phyloP scores from a whole-genome alignment of 2,113 vertebrate genomes.

The Cyanoderma ruficeps region DNA sequence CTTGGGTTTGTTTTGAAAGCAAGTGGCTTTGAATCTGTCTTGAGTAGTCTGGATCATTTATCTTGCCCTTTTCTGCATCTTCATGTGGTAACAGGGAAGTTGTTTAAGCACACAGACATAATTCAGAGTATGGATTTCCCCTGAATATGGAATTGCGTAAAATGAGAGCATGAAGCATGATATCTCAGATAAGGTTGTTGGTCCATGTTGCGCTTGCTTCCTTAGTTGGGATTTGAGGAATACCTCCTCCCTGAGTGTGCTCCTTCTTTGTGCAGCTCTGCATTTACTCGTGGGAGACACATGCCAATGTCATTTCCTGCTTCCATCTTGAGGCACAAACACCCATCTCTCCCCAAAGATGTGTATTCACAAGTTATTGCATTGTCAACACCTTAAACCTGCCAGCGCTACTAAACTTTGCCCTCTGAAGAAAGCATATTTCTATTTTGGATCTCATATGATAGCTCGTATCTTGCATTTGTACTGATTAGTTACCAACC shows the following conservation, averaged over 20 bases:
- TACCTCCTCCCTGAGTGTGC: not conserved
- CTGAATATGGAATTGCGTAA: not conserved
- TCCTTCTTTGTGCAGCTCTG: not conserved
- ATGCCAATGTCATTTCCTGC: not conserved
- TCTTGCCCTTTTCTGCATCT: not conserved
- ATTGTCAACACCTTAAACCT: not conserved
- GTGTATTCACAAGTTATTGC: not conserved
- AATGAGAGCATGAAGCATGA: not conserved
- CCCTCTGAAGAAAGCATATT: not conserved
- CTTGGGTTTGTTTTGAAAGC: constrained; percentile 29
- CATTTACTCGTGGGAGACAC: not conserved
- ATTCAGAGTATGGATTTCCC: not conserved
- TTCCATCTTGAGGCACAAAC: not conserved
- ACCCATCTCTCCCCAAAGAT: not conserved
- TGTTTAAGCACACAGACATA: not conserved
- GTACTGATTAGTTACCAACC: not conserved
- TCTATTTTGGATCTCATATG: not conserved
- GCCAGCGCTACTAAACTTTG: not conserved
- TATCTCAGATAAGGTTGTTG: not conserved
- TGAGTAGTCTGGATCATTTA: not conserved
- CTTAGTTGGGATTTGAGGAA: not conserved
- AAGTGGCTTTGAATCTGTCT: constrained; percentile 10
- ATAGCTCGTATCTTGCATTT: not conserved
- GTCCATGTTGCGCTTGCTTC: not conserved
- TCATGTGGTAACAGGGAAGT: constrained; percentile 5